Evolutionary conservation across 2,888 invertebrate species (phyloP), one percentile per base, ranked within the genome.

Genomic region (Cryptus armator): DNA sequence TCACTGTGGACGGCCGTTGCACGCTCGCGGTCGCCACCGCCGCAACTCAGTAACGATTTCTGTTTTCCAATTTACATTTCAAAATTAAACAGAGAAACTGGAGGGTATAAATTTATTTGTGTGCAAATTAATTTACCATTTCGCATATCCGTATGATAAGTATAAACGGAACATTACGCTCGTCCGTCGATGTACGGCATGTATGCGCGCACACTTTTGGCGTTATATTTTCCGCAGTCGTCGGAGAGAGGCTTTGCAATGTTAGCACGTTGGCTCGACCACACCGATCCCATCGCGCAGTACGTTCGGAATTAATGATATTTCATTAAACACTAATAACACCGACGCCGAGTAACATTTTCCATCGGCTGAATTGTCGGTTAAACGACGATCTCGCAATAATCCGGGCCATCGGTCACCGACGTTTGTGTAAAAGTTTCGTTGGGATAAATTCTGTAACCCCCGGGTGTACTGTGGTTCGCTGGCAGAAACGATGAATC

Each of bases 1-100:
- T 53, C 44, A 9, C 43, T 4, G 43, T 19, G 59, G 32, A 16
- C 37, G 37, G 51, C 64, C 68, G 68, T n/a, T 67, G 68, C 68
- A 81, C 77, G 48, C 53, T 48, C 66, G 70, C 51, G 71, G 68
- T 80, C 79, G 70, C 84, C 37, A 77, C 43, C 76, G 66, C 53
- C 72, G 70, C 24, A 46, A 32, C 43, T 44, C 53, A 43, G 51
- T 44, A 84, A 7, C 84, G 70, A 79, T 86, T 80, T 77, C 68
- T 80, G 81, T 87, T 88, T 87, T 86, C 87, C 87, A 87, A 87
- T 87, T 87, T 86, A 86, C 87, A 87, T 88, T 87, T 84, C 74
- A 77, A 79, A 86, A 85, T 84, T 75, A 82, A 84, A 82, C 82
- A 74, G 68, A 44, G 51, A 82, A 66, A 67, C 74, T 51, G 53